Conservation (phyloP, 2,797 vertebrate species). For the Meda fulgida region DNA sequence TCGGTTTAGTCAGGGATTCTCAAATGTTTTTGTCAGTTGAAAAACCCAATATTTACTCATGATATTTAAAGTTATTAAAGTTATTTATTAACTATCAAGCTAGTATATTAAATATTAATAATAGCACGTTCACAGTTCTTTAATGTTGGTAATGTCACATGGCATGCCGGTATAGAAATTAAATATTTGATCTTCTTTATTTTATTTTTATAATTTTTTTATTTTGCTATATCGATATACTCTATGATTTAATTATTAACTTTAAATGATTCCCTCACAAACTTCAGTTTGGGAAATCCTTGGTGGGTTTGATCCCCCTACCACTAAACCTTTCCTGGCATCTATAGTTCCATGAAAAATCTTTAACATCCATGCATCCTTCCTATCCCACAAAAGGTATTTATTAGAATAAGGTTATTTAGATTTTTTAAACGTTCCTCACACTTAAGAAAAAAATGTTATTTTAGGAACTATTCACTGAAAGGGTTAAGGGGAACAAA, state of each 20-base stretch:
- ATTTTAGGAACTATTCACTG: background rate
- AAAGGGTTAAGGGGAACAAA: background rate
- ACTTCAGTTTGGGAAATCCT: background rate
- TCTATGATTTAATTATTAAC: background rate
- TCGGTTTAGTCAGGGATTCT: background rate
- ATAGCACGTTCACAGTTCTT: background rate
- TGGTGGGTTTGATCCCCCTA: background rate
- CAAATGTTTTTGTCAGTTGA: background rate
- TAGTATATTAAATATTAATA: background rate
- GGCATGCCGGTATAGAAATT: background rate
- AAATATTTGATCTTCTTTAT: background rate
- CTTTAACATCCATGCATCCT: background rate
- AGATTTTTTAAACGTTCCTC: background rate
- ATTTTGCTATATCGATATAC: background rate
- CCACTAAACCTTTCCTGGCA: background rate
- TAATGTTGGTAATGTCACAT: background rate
- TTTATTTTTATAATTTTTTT: background rate
- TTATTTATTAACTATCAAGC: background rate
- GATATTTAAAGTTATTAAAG: background rate
- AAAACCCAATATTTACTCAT: background rate
- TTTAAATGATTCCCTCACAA: background rate
- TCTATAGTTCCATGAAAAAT: background rate
- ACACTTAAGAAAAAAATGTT: too few relatives aligned
- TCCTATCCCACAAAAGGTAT: background rate
- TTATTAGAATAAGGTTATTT: background rate